Percentiles rank a stretch among this genome's conserved stretches.
These are phyloP conservation scores for Ophion ventricosus DNA, from an alignment of 2,888 invertebrate genomes.

Conservation along the genomic window DNA sequence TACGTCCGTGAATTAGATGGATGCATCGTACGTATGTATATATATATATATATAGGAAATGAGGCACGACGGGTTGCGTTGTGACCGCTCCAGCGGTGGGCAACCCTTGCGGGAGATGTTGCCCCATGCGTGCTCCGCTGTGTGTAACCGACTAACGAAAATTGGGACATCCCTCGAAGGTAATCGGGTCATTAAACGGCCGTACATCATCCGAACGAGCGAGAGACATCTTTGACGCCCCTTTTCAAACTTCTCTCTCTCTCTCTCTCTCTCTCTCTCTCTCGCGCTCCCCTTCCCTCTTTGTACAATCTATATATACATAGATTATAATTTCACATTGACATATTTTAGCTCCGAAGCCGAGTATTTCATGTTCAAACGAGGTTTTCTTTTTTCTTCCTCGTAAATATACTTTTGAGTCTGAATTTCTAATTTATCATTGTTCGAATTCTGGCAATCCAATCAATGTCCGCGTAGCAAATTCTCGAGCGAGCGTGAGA, in stretches of 20 bases:
- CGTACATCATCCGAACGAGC: slow-evolving; percentile 80
- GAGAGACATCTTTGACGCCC: slow-evolving; percentile 69
- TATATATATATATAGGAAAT: slow-evolving; percentile 21
- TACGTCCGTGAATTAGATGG: background rate
- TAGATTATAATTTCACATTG: background rate
- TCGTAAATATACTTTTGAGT: background rate
- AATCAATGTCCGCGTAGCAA: too few relatives aligned
- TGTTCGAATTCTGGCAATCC: too few relatives aligned
- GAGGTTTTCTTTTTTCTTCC: background rate
- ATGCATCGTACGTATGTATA: background rate
- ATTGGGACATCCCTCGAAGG: slow-evolving; percentile 70
- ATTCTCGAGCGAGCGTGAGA: too few relatives aligned
- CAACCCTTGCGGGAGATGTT: slow-evolving; percentile 63
- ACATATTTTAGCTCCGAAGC: background rate
- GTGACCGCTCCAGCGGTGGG: slow-evolving; percentile 24
- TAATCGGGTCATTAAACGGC: slow-evolving; percentile 82
- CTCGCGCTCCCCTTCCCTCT: background rate
- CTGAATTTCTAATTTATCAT: background rate
- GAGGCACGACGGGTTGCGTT: slow-evolving; percentile 36
- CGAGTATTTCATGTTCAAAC: background rate
- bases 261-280: slow-evolving; percentile 22
- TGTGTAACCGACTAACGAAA: slow-evolving; percentile 55
- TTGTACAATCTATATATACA: background rate
- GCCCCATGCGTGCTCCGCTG: slow-evolving; percentile 27
- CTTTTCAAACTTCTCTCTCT: slow-evolving; percentile 34